Base-by-base conservation (phyloP, 2,797 vertebrate species). In the Lagothrix lagotricha region DNA sequence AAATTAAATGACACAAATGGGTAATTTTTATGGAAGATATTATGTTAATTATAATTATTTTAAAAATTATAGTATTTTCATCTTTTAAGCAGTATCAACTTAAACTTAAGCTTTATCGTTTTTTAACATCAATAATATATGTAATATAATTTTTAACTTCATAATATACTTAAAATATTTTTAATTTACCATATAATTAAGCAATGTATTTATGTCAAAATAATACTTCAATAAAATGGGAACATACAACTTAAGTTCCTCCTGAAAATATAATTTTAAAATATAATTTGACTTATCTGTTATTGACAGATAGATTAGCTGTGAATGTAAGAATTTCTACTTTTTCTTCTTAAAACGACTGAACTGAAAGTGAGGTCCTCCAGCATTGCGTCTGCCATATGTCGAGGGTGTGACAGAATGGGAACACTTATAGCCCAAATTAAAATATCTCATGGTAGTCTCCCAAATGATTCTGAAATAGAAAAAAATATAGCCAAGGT, bases 361-460 rank as follows among this genome's bases (percentile, higher is more conserved):
- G 93, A 96, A 41, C 80, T 64, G 33, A 70, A 52, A 97, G 28
- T 15, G 39, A 94, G 94, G 98, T 93, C 92, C 88, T 46, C 30
- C 57, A 2, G 28, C 54, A 41, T 3, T 52, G 41, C 0, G n/a
- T n/a, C 85, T 76, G 79, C 93, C 48, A 7, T 92, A 70, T 77
- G 90, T 77, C 1, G 39, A 52, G 91, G 76, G 75, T 85, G 88
- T 96, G 97, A 97, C 95, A 97, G 96, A 97, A 97, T 98, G 96
- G 77, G 97, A 97, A 30, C 96, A 44, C 76, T 96, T 87, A 81
- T 28, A 96, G 92, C 88, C 72, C 90, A 98, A 97, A 97, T 92
- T 95, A 98, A 97, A 97, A 97, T 15, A 19, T 97, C 79, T 96
- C 48, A 41, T 44, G 64, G 90, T 84, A 46, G 24, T 94, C 97